phyloP scores from a whole-genome alignment of 2,797 vertebrate genomes.

The Cyprinodon diabolis region DNA sequence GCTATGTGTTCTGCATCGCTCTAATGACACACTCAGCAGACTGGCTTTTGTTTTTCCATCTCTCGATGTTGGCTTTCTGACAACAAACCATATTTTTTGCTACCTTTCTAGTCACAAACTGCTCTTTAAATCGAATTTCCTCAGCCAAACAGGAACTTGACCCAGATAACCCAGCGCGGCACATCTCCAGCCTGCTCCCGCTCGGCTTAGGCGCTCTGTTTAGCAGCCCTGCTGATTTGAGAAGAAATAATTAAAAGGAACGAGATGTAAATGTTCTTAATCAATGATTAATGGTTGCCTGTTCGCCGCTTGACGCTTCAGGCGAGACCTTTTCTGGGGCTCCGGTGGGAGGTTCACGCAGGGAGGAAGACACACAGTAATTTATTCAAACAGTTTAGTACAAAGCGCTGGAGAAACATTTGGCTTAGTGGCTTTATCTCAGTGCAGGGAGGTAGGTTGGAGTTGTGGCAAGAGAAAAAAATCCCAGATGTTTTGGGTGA shows the following conservation, averaged over 20 bases:
- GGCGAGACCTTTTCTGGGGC: constrained; percentile 51
- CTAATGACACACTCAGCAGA: constrained; percentile 6
- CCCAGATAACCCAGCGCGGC: constrained; percentile 36
- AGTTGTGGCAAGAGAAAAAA: not conserved
- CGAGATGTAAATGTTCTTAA: constrained; percentile 69
- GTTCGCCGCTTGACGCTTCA: constrained; percentile 49
- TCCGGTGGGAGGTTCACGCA: constrained; percentile 65
- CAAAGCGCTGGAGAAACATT: constrained; percentile 11
- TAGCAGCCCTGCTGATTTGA: constrained; percentile 60
- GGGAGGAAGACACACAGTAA: constrained; percentile 42
- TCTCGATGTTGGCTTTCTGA: not conserved
- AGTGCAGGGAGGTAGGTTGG: not conserved
- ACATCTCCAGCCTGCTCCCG: constrained; percentile 31
- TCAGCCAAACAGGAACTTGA: constrained; percentile 40
- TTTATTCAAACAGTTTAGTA: constrained; percentile 54
- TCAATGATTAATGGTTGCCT: constrained; percentile 72
- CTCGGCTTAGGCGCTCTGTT: constrained; percentile 28
- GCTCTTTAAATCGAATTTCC: not conserved
- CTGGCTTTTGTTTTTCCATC: constrained; percentile 1
- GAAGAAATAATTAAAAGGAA: constrained; percentile 66
- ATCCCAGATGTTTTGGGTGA: not conserved
- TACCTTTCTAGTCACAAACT: constrained; percentile 1
- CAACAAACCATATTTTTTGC: not conserved
- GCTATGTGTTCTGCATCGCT: constrained; percentile 4
- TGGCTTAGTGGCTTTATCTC: constrained; percentile 20